phyloP scores from a whole-genome alignment of 2,797 vertebrate genomes.

The Karalla daura region DNA sequence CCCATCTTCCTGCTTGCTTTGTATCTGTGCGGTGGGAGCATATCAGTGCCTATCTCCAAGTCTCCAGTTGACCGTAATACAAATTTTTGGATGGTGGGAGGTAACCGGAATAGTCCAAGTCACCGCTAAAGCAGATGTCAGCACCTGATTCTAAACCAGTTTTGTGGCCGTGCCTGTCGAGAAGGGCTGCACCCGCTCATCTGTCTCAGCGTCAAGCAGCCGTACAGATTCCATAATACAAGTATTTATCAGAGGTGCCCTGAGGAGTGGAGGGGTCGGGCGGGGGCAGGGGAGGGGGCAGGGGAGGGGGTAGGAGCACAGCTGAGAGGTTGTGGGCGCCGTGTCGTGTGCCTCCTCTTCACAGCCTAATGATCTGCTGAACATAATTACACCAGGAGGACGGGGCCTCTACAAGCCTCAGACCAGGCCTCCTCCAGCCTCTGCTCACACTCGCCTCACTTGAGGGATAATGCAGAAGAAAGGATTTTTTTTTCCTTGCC shows the following conservation, averaged over 20 bases:
- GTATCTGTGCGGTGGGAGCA: too few species aligned
- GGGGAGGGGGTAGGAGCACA: constrained; percentile 21
- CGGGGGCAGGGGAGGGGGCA: constrained; percentile 22
- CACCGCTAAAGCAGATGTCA: too few species aligned
- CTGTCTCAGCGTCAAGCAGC: constrained; percentile 36
- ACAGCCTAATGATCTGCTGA: constrained; percentile 75
- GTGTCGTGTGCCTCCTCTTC: constrained; percentile 74
- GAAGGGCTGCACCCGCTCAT: constrained; percentile 32
- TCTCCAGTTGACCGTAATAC: too few species aligned
- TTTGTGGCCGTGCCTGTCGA: constrained; percentile 35
- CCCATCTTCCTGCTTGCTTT: too few species aligned
- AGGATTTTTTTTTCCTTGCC: constrained; percentile 70
- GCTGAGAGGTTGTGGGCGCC: constrained; percentile 48
- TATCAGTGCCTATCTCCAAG: too few species aligned
- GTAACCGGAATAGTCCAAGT: too few species aligned
- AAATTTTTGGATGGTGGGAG: too few species aligned
- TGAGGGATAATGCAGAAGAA: constrained; percentile 73
- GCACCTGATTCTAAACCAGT: constrained; percentile 13
- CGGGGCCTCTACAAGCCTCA: constrained; percentile 44
- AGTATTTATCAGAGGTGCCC: constrained; percentile 44
- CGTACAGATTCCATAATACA: constrained; percentile 20
- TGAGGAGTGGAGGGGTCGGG: constrained; percentile 31
- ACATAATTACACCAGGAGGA: constrained; percentile 71
- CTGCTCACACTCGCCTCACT: constrained; percentile 73
- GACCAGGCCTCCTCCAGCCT: constrained; percentile 61